These are phyloP conservation scores for Motacilla tschutschensis DNA, from an alignment of 2,113 vertebrate genomes.

Conservation along the genomic window DNA sequence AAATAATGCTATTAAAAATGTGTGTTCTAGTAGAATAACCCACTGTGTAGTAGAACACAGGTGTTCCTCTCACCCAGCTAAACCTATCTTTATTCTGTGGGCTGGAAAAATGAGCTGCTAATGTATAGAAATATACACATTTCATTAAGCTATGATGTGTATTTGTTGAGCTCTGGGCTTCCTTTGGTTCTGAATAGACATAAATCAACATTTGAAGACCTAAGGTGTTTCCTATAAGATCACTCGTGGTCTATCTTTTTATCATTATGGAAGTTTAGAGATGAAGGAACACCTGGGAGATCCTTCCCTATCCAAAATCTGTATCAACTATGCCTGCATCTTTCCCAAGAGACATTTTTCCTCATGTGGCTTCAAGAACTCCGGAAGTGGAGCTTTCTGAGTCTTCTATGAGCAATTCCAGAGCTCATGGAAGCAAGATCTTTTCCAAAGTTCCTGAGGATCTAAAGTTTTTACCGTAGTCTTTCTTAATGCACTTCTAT, in stretches of 20 bases:
- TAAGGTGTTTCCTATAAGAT: not conserved
- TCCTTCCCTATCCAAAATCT: not conserved
- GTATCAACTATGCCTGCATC: not conserved
- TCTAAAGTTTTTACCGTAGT: not conserved
- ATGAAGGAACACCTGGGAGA: not conserved
- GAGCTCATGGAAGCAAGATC: not conserved
- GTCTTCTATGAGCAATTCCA: not conserved
- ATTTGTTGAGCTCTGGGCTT: not conserved
- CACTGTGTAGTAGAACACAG: not conserved
- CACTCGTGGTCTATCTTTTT: not conserved
- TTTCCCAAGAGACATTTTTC: not conserved
- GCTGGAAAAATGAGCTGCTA: not conserved
- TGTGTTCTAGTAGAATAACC: not conserved
- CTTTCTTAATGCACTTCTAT: not conserved
- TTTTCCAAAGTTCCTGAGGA: not conserved
- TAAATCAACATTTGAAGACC: not conserved
- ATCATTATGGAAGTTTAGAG: not conserved
- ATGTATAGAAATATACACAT: not conserved
- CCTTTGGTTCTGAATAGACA: not conserved
- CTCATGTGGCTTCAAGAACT: not conserved
- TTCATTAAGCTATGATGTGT: not conserved
- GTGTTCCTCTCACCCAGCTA: not conserved
- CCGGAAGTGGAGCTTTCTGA: not conserved
- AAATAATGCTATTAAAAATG: not conserved
- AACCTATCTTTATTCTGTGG: not conserved